Evolutionary conservation across 2,113 vertebrate genomes (phyloP), one percentile per base, ranked within the genome.

Genomic region (Amblyornis subalaris): DNA sequence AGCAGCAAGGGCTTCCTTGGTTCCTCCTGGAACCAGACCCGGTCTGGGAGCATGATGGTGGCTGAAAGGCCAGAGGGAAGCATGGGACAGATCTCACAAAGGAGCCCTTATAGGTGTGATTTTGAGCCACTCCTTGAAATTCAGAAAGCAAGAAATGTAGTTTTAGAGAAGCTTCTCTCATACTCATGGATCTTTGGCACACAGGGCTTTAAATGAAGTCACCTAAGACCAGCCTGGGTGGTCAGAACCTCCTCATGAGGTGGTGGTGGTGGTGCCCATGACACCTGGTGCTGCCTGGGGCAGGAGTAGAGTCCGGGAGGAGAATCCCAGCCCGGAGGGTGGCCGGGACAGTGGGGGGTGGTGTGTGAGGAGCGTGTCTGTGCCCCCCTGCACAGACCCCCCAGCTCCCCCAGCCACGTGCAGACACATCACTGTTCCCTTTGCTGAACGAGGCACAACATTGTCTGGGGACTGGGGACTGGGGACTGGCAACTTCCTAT

Each of bases 191-290:
- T 42, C 26, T 54, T 42, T 12, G 14, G 16, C 31, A 45, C 9
- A 14, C 1, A 6, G 11, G 33, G 16, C 29, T 77, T 73, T 36
- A 44, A 20, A 35, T 58, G 14, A 38, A 80, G 24, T 25, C 33
- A 45, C 18, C 40, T 51, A 16, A 51, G 47, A 40, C 6, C 35
- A 28, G 26, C 15, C 3, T 21, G 29, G 38, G 29, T 38, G n/a
- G 15, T 40, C 60, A 77, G 61, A 64, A 20, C 35, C 44, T 87
- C 57, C 64, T 61, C 15, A 21, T 0, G 10, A 55, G 35, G 24
- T 44, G 25, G 23, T 84, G 47, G 23, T 84, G 47, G 58, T 7
- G 0, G 0, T 61, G 65, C 10, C n/a, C 8, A 2, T 6, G 11
- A 6, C 55, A 28, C 5, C n/a, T 44, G 33, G 42, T 13, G 14